Conservation (phyloP, 2,888 invertebrate genomes). For the Drosophila fulvimacula region DNA sequence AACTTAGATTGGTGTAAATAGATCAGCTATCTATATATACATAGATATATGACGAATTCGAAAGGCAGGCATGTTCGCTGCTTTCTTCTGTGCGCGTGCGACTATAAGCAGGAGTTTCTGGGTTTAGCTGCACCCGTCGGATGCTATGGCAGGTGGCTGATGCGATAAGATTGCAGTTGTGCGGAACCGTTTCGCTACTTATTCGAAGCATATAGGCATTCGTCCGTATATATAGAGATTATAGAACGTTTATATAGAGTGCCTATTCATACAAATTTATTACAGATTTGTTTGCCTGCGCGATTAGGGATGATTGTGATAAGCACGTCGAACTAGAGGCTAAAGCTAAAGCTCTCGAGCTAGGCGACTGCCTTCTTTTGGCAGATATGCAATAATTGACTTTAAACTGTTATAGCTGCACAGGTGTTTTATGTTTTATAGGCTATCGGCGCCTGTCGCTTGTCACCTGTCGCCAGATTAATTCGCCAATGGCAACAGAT, state of each 20-base stretch:
- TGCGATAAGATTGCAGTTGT: constrained; percentile 54
- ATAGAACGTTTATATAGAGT: constrained; percentile 9
- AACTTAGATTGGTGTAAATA: constrained; percentile 5
- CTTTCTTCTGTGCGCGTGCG: neutral
- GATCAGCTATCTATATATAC: too few species aligned
- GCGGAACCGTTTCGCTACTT: constrained; percentile 30
- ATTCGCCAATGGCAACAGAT: constrained; percentile 22
- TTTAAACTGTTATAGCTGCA: constrained; percentile 27
- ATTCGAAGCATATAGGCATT: constrained; percentile 8
- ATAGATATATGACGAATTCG: neutral
- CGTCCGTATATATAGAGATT: constrained; percentile 18
- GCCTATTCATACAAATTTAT: constrained; percentile 36
- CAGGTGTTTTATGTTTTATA: constrained; percentile 28
- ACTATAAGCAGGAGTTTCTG: neutral
- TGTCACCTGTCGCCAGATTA: neutral
- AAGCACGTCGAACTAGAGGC: constrained; percentile 23
- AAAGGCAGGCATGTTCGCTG: neutral
- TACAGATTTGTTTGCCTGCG: constrained; percentile 45
- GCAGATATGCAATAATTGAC: constrained; percentile 40
- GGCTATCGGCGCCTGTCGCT: constrained; percentile 1
- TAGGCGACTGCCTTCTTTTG: constrained; percentile 37
- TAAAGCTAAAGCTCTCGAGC: neutral
- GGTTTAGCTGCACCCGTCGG: constrained; percentile 44
- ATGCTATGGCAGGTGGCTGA: constrained; percentile 58
- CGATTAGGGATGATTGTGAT: constrained; percentile 51